These are phyloP conservation scores for Oncorhynchus kisutch DNA, from an alignment of 2,113 vertebrate species.

Conservation along the genomic window DNA sequence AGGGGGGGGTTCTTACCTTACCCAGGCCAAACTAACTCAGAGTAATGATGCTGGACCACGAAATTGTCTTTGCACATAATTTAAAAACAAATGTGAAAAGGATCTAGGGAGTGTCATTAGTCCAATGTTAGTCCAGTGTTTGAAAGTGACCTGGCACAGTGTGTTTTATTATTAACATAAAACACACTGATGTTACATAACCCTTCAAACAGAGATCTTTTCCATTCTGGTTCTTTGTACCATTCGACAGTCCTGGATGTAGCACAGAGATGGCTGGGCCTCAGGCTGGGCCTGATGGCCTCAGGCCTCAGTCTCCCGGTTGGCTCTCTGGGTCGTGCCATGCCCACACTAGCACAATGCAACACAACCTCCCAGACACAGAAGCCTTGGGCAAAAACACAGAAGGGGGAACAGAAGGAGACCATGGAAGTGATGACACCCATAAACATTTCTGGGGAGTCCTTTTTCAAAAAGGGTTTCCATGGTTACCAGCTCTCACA, in stretches of 20 bases:
- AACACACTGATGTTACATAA: not conserved
- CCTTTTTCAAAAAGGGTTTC: not conserved
- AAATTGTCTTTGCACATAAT: too few relatives aligned
- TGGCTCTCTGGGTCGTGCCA: not conserved
- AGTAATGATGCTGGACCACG: too few relatives aligned
- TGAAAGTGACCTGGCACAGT: not conserved
- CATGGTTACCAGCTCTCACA: conserved; percentile 9
- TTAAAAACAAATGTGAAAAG: too few relatives aligned
- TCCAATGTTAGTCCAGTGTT: not conserved
- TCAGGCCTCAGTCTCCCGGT: not conserved
- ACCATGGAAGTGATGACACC: not conserved
- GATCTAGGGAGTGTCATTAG: not conserved
- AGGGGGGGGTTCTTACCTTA: too few relatives aligned
- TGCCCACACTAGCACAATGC: not conserved
- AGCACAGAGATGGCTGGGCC: not conserved
- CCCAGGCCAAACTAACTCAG: too few relatives aligned
- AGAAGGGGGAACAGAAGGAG: not conserved
- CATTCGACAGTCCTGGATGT: not conserved
- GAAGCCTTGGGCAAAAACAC: not conserved
- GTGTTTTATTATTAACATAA: not conserved
- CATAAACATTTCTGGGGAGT: conserved; percentile 3
- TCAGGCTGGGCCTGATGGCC: too few relatives aligned
- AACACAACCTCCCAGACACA: not conserved
- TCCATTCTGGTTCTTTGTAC: not conserved
- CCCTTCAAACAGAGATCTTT: not conserved